phyloP scores from a whole-genome alignment of 2,797 vertebrate species.

The Neosilurus mollespiculum region DNA sequence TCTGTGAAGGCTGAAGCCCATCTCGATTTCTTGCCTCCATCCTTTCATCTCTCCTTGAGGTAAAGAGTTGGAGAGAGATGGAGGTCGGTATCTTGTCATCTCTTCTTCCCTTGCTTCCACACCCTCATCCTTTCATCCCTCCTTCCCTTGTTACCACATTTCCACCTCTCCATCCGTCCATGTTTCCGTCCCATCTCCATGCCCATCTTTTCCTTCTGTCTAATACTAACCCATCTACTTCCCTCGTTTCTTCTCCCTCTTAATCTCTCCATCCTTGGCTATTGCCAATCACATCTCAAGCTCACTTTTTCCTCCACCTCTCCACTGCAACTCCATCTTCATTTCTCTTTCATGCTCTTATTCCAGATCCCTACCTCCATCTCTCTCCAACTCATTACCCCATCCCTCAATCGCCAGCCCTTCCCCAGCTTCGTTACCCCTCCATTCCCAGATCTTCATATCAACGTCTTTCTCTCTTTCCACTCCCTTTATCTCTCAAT shows the following conservation, averaged over 20 bases:
- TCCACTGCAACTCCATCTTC: too few species aligned
- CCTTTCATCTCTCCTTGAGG: neutral
- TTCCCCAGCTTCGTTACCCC: neutral
- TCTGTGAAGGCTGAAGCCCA: neutral
- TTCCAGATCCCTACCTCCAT: neutral
- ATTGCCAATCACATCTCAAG: too few species aligned
- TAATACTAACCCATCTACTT: neutral
- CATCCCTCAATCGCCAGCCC: neutral
- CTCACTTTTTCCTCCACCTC: neutral
- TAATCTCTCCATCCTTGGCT: neutral
- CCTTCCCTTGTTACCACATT: neutral
- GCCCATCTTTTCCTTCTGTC: neutral
- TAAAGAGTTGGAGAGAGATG: too few species aligned
- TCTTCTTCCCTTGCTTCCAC: too few species aligned
- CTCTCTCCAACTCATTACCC: neutral
- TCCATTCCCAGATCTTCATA: neutral
- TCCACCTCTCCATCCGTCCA: neutral
- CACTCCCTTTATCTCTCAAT: neutral
- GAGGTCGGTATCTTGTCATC: too few species aligned
- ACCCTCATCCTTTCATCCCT: neutral
- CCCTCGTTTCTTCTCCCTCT: neutral
- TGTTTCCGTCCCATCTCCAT: neutral
- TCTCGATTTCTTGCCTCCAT: neutral
- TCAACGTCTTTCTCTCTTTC: neutral
- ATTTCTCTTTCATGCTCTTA: neutral